A percentile compares a stretch with the other conserved stretches of the same genome.
These are phyloP conservation scores for Hetaerina americana DNA, from an alignment of 1,140 invertebrate genomes.

Conservation along the genomic window DNA sequence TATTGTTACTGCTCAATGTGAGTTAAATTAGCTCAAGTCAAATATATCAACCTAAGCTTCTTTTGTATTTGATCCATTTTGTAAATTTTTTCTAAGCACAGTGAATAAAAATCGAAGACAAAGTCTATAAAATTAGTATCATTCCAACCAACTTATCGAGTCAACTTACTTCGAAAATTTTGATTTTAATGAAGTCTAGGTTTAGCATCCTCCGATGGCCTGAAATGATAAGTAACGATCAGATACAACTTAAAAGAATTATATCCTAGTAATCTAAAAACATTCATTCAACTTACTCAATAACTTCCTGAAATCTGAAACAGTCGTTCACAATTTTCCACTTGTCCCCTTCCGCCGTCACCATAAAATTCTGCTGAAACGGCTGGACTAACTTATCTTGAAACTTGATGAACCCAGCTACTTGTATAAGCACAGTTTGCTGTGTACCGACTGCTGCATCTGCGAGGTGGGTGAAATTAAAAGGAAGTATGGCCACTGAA, in stretches of 20 bases:
- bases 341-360: conserved; percentile 68
- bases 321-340: conserved; percentile 82
- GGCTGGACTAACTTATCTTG: conserved; percentile 40
- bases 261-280: background rate
- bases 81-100: background rate
- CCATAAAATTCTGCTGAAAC: conserved; percentile 69
- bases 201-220: background rate
- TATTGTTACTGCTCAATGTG: no score
- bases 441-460: conserved; percentile 45
- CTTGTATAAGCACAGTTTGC: conserved; percentile 57
- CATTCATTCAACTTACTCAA: background rate
- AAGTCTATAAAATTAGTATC: no score
- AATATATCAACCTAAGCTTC: background rate
- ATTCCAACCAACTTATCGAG: no score
- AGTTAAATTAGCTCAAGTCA: background rate
- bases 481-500: conserved; percentile 11
- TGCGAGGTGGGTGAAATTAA: conserved; percentile 18
- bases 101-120: background rate
- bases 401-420: conserved; percentile 57
- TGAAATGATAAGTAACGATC: background rate
- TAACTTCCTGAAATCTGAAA: conserved; percentile 55
- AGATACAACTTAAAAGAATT: background rate
- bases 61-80: background rate
- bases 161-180: no score
- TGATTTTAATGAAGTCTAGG: background rate